These are phyloP conservation scores for Leptodirus hochenwartii DNA, from an alignment of 2,888 invertebrate species.

Conservation along the genomic window DNA sequence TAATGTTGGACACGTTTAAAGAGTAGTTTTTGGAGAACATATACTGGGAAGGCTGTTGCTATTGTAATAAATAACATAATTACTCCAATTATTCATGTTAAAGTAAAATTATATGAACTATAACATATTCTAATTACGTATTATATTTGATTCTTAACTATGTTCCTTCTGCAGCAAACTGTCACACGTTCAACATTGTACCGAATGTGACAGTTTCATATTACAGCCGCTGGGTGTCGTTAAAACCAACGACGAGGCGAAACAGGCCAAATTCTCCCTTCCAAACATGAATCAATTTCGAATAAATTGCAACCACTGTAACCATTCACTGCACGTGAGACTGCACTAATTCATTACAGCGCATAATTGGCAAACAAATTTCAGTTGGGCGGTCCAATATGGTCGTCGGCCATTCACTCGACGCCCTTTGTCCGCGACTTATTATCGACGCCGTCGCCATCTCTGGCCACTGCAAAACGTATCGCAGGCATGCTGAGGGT, in stretches of 20 bases:
- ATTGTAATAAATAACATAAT: too few relatives aligned
- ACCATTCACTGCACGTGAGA: conserved; percentile 52
- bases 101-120: too few relatives aligned
- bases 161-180: conserved; percentile 64
- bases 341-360: conserved; percentile 5
- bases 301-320: conserved; percentile 55
- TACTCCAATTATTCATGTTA: too few relatives aligned
- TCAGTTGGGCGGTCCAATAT: conserved; percentile 85
- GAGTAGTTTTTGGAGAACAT: neutral
- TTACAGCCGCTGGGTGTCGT: conserved; percentile 58
- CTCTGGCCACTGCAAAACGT: conserved; percentile 52
- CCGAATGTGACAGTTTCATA: conserved; percentile 67
- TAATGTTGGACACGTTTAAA: conserved; percentile 23
- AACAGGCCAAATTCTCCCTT: conserved; percentile 41
- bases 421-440: conserved; percentile 54
- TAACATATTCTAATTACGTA: too few relatives aligned
- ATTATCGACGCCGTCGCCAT: conserved; percentile 27
- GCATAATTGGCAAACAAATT: conserved; percentile 12
- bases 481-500: conserved; percentile 67
- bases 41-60: too few relatives aligned
- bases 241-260: conserved; percentile 37
- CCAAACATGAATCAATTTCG: conserved; percentile 51
- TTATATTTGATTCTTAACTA: too few relatives aligned
- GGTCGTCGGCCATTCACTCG: conserved; percentile 77
- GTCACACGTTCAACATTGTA: conserved; percentile 76